A percentile compares a stretch with the other conserved stretches of the same genome.
These are phyloP conservation scores for Natator depressus DNA, from an alignment of 2,113 vertebrate species.

Conservation along the genomic window DNA sequence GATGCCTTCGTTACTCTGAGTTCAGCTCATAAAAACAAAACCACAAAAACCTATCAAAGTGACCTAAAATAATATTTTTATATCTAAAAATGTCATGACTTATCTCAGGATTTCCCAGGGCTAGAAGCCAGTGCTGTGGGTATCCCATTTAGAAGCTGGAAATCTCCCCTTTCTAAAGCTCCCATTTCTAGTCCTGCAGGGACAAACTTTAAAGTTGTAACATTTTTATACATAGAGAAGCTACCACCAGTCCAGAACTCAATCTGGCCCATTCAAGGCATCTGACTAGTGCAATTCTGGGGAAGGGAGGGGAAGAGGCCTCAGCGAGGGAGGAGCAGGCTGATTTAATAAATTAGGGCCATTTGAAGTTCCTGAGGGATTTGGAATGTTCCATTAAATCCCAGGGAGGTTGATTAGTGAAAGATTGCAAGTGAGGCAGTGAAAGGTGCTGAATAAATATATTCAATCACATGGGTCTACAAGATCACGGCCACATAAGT, in stretches of 20 bases:
- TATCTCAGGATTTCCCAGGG: not conserved
- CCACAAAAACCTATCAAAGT: not conserved
- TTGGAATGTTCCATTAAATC: not conserved
- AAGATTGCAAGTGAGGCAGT: not conserved
- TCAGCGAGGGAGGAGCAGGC: not conserved
- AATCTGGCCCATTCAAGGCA: not conserved
- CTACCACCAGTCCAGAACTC: not conserved
- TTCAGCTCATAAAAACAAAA: not conserved
- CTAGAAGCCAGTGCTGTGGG: not conserved
- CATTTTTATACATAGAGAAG: not conserved
- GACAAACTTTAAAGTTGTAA: not conserved
- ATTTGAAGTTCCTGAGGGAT: conserved; percentile 19
- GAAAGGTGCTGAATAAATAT: not conserved
- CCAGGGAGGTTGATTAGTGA: not conserved
- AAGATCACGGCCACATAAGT: not conserved
- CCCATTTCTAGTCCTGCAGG: not conserved
- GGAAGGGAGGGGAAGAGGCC: not conserved
- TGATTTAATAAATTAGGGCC: conserved; percentile 8
- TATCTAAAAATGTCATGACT: not conserved
- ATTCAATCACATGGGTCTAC: not conserved
- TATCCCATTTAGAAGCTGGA: not conserved
- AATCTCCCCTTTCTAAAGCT: not conserved
- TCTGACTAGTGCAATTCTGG: not conserved
- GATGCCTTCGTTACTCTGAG: not conserved
- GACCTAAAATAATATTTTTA: not conserved